A percentile compares a stretch with the other conserved stretches of the same genome.
Evolutionary conservation across 2,797 vertebrate genomes (phyloP).

Genomic region (Cryptoprocta ferox): DNA sequence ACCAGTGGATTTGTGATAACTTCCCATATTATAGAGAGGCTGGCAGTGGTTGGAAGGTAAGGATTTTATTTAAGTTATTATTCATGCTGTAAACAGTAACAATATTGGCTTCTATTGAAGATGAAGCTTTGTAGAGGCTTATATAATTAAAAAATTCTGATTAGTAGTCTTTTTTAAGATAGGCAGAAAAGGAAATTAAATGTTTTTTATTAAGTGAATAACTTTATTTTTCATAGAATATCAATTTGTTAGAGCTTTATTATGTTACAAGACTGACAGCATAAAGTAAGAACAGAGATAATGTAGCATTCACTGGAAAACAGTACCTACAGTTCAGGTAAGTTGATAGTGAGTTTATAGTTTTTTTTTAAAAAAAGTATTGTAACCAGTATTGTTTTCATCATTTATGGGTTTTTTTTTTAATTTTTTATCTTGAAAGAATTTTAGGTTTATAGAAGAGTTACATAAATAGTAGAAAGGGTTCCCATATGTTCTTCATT

Average conservation of each 20-base stretch:
- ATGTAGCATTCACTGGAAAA: neutral
- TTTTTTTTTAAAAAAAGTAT: neutral
- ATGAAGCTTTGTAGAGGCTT: slow-evolving; percentile 24
- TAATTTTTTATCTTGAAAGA: slow-evolving; percentile 27
- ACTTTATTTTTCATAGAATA: slow-evolving; percentile 37
- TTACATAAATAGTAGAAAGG: neutral
- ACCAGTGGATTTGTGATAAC: slow-evolving; percentile 98
- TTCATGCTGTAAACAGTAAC: slow-evolving; percentile 12
- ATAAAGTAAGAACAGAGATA: neutral
- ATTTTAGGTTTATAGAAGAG: slow-evolving; percentile 41
- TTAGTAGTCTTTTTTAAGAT: slow-evolving; percentile 51
- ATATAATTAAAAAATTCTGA: slow-evolving; percentile 42
- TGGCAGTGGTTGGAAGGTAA: slow-evolving; percentile 97
- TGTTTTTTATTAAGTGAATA: slow-evolving; percentile 4
- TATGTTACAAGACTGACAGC: neutral
- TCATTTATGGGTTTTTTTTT: neutral
- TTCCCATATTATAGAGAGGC: slow-evolving; percentile 97
- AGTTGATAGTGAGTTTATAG: neutral
- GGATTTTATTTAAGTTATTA: slow-evolving; percentile 72
- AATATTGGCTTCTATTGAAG: slow-evolving; percentile 17
- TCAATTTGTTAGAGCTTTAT: slow-evolving; percentile 35
- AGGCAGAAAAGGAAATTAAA: slow-evolving; percentile 21
- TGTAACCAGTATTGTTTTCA: neutral
- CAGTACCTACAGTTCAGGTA: neutral
- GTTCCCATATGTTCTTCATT: neutral